Conservation (phyloP, 2,797 vertebrate species). For the Spizella passerina region DNA sequence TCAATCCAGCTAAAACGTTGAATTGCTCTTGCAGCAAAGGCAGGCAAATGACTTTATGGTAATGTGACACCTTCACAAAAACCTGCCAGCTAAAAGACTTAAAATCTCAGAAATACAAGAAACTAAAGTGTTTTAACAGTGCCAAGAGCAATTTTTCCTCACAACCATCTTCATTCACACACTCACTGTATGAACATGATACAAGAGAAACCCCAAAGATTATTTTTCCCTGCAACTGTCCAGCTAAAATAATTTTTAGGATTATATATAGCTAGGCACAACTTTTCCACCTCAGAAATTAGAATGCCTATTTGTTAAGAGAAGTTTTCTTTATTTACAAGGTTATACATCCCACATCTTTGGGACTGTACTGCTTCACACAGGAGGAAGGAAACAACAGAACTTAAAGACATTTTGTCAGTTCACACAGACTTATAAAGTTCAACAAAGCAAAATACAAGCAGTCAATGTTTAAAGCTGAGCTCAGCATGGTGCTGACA, state of each 20-base stretch:
- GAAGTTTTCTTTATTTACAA: not conserved
- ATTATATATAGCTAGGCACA: not conserved
- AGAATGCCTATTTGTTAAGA: not conserved
- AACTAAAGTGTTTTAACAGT: not conserved
- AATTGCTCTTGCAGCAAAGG: not conserved
- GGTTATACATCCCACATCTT: not conserved
- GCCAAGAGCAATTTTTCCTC: not conserved
- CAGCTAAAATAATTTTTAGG: not conserved
- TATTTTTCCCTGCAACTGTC: not conserved
- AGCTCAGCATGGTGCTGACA: not conserved
- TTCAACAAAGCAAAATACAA: not conserved
- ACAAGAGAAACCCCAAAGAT: not conserved
- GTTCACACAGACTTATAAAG: not conserved
- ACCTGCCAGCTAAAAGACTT: not conserved
- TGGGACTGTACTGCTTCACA: not conserved
- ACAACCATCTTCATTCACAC: not conserved
- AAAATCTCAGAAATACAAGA: not conserved
- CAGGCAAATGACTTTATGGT: not conserved
- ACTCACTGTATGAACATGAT: not conserved
- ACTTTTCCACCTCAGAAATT: not conserved
- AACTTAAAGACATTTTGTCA: not conserved
- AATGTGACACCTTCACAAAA: not conserved
- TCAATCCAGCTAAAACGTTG: not conserved
- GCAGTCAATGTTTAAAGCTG: not conserved
- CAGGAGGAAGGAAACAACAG: not conserved